phyloP scores from a whole-genome alignment of 2,113 vertebrate genomes.

The Clarias magur region DNA sequence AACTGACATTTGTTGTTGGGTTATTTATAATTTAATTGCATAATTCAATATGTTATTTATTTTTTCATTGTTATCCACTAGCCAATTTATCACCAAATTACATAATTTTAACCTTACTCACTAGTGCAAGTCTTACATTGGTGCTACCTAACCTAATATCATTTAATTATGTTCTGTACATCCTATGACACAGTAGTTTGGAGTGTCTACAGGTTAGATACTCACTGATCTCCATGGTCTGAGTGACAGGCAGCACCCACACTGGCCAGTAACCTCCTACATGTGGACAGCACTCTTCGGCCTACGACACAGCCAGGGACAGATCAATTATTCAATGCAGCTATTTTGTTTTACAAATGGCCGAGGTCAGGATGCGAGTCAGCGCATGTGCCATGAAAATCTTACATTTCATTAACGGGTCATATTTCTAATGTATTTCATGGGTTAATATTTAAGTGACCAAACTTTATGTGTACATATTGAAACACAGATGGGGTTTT shows the following conservation, averaged over 20 bases:
- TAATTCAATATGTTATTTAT: too few species aligned
- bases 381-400: slow-evolving; percentile 5
- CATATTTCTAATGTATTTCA: not conserved
- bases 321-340: slow-evolving; percentile 59
- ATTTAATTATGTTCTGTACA: not conserved
- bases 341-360: slow-evolving; percentile 63
- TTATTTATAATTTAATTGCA: too few species aligned
- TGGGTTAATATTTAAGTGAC: not conserved
- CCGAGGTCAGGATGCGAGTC: slow-evolving; percentile 51
- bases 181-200: too few species aligned
- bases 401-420: not conserved
- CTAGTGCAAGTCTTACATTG: not conserved
- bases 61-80: not conserved
- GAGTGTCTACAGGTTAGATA: slow-evolving; percentile 9
- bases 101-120: not conserved
- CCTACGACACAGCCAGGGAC: slow-evolving; percentile 69
- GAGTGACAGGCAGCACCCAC: slow-evolving; percentile 95
- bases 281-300: slow-evolving; percentile 78
- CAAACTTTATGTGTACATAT: not conserved
- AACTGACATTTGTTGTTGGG: too few species aligned
- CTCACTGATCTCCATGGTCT: slow-evolving; percentile 81
- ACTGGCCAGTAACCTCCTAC: slow-evolving; percentile 82
- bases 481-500: not conserved
- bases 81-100: not conserved
- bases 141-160: not conserved